phyloP scores from a whole-genome alignment of 2,113 vertebrate species.

The Lonchura striata region DNA sequence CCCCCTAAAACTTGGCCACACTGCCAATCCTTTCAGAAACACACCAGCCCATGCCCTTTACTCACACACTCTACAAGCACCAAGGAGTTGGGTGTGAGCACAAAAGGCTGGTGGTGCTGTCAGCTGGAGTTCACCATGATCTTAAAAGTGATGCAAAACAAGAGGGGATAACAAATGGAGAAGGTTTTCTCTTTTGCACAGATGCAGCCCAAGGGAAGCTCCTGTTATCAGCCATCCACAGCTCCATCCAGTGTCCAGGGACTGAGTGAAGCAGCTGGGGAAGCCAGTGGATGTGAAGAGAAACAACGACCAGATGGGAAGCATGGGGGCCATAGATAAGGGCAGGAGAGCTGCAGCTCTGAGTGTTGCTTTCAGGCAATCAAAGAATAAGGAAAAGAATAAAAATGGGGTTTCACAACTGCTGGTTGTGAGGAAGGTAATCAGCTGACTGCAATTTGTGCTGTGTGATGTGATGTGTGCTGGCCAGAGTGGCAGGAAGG shows the following conservation, averaged over 20 bases:
- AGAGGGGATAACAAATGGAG: background rate
- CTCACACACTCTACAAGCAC: background rate
- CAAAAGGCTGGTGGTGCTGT: background rate
- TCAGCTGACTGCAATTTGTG: background rate
- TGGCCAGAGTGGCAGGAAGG: background rate
- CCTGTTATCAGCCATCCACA: background rate
- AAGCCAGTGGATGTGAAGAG: background rate
- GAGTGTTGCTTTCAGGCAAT: background rate
- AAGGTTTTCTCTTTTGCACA: background rate
- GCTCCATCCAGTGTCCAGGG: background rate
- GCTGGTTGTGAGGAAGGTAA: background rate
- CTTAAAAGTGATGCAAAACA: background rate
- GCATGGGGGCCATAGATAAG: too few relatives aligned
- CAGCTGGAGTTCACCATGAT: fast-evolving
- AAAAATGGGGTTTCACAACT: background rate
- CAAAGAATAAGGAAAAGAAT: background rate
- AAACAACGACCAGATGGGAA: background rate
- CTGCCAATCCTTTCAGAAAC: background rate
- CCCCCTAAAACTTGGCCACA: background rate
- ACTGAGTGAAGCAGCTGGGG: background rate
- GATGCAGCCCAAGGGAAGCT: background rate
- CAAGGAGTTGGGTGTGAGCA: background rate
- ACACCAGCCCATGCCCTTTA: fast-evolving
- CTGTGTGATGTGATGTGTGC: background rate
- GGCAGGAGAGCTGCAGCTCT: background rate